These are phyloP conservation scores for Petrocephalus zakoni DNA, from an alignment of 2,113 vertebrate species.

Conservation along the genomic window DNA sequence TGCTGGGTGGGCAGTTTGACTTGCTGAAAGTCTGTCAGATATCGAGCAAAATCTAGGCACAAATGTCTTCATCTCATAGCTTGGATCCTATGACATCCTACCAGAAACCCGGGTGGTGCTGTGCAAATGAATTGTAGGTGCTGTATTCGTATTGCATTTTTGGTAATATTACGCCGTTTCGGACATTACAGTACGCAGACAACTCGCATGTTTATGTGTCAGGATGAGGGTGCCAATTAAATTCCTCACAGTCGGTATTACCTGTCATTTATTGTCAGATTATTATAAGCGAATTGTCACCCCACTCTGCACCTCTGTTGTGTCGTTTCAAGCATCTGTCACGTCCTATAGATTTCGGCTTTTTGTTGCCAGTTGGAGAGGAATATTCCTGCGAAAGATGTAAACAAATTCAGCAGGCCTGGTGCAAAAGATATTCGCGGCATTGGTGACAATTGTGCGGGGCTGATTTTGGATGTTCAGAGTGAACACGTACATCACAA, in stretches of 20 bases:
- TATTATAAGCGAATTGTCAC: constrained; percentile 6
- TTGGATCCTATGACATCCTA: no score
- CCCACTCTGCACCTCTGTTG: neutral
- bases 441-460: neutral
- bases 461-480: neutral
- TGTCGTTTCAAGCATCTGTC: constrained; percentile 6
- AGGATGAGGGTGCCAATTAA: constrained; percentile 6
- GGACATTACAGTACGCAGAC: neutral
- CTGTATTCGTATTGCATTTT: neutral
- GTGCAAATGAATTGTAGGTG: neutral
- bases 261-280: constrained; percentile 14
- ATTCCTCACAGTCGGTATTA: neutral
- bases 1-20: neutral
- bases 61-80: neutral
- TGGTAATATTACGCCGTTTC: neutral
- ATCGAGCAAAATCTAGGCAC: neutral
- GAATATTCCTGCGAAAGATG: constrained; percentile 4
- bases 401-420: constrained; percentile 3
- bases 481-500: neutral
- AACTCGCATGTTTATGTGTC: neutral
- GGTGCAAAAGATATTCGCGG: neutral
- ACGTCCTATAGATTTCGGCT: neutral
- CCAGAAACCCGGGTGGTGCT: neutral
- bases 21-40: neutral
- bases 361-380: constrained; percentile 3